A percentile compares a stretch with the other conserved stretches of the same genome.
Conservation (phyloP, 2,113 vertebrate genomes). For the Halcyon senegalensis region DNA sequence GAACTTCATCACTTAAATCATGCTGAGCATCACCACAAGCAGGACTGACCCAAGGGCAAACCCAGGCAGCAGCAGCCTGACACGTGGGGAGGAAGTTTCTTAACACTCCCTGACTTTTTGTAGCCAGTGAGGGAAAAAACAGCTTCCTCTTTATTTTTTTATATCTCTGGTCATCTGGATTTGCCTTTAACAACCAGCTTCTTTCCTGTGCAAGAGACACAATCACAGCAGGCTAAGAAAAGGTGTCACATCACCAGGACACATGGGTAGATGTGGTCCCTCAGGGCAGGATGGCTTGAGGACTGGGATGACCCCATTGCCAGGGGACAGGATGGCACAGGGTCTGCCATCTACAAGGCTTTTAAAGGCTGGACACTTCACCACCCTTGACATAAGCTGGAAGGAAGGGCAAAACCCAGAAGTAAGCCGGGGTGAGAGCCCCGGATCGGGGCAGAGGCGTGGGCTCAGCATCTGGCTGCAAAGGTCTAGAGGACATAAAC, state of each 20-base stretch:
- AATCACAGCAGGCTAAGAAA: background rate
- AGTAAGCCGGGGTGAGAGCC: background rate
- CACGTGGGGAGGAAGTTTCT: background rate
- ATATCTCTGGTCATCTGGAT: background rate
- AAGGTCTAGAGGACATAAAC: background rate
- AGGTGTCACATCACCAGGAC: background rate
- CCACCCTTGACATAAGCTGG: background rate
- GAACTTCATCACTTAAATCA: background rate
- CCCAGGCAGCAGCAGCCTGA: background rate
- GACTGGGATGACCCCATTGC: background rate
- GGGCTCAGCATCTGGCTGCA: background rate
- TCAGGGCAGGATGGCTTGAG: background rate
- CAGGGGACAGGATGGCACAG: background rate
- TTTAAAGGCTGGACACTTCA: background rate
- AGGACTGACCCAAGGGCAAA: background rate
- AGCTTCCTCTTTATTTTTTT: background rate
- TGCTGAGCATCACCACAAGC: background rate
- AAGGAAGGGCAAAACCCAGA: background rate
- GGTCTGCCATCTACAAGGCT: background rate
- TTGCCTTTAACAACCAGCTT: background rate
- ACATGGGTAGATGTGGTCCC: background rate
- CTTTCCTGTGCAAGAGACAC: background rate
- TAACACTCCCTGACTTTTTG: background rate
- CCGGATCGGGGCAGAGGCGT: accelerated
- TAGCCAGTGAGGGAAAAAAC: background rate